Conservation (phyloP, 2,888 invertebrate species). For the Biston betularia region DNA sequence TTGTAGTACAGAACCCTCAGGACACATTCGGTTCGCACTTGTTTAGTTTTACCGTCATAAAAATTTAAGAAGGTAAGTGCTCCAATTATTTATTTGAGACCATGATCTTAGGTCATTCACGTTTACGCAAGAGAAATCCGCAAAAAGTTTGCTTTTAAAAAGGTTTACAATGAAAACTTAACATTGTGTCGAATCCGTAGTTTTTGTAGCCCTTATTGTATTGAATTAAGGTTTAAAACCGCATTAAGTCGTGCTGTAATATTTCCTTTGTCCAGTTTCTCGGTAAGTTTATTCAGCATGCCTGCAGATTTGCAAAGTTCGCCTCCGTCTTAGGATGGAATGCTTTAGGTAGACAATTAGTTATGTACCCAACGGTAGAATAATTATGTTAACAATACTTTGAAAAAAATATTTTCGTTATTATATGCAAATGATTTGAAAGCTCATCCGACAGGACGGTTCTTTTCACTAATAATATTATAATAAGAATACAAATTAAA, state of each 20-base stretch:
- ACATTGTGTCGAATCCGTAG: constrained; percentile 11
- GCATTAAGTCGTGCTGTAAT: constrained; percentile 42
- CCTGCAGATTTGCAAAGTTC: constrained; percentile 24
- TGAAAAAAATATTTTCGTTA: no score
- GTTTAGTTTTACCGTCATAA: constrained; percentile 9
- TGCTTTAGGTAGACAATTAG: background rate
- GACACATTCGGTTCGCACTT: no score
- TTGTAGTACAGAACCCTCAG: background rate
- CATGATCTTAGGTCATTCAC: constrained; percentile 46
- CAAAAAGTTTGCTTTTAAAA: constrained; percentile 40
- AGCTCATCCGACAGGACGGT: no score
- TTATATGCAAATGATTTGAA: no score
- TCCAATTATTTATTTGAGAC: constrained; percentile 42
- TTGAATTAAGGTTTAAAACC: constrained; percentile 32
- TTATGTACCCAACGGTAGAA: no score
- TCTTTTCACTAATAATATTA: no score
- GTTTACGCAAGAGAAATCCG: constrained; percentile 45
- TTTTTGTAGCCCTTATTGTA: constrained; percentile 26
- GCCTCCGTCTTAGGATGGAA: background rate
- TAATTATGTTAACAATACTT: no score
- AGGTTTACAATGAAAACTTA: constrained; percentile 39
- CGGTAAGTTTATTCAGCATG: constrained; percentile 50
- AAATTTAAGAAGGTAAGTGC: constrained; percentile 23
- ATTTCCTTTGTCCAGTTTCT: constrained; percentile 55
- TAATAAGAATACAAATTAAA: no score